Evolutionary conservation across 2,888 invertebrate species (phyloP).

Genomic region (Lingula anatina): DNA sequence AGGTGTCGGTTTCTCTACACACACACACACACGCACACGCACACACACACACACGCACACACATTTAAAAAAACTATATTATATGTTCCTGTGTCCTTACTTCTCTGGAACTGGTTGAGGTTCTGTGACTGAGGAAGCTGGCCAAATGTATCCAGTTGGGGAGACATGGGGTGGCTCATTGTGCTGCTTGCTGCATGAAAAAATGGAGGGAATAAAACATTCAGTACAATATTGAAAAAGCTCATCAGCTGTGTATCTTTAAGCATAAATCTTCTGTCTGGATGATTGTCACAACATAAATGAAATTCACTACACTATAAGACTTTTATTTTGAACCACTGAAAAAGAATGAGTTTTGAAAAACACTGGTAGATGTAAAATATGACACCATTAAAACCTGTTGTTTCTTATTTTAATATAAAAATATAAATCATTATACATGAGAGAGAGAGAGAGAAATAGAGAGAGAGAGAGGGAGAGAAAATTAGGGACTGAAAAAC

Average conservation of each 20-base stretch:
- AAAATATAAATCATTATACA: not conserved
- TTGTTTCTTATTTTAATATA: not conserved
- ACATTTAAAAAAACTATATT: not conserved
- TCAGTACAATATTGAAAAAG: not conserved
- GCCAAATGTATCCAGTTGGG: slow-evolving; percentile 6
- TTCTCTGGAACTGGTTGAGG: slow-evolving; percentile 17
- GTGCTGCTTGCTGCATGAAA: slow-evolving; percentile 8
- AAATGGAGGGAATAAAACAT: slow-evolving; percentile 1
- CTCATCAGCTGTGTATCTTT: too few relatives aligned
- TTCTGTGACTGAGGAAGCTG: slow-evolving; percentile 14
- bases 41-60: not conserved
- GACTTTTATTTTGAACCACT: too few relatives aligned
- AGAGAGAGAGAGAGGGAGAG: slow-evolving; percentile 1
- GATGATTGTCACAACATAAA: too few relatives aligned
- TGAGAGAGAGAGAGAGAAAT: slow-evolving; percentile 4
- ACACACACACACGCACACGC: not conserved
- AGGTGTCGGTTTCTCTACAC: not conserved
- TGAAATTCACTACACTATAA: too few relatives aligned
- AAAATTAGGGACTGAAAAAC: not conserved
- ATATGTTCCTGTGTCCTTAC: too few relatives aligned
- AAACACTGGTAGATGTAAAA: too few relatives aligned
- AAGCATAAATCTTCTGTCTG: too few relatives aligned
- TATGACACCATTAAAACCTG: too few relatives aligned
- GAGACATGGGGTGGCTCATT: slow-evolving; percentile 5
- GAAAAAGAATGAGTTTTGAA: too few relatives aligned